Evolutionary conservation across 1,140 invertebrate species (phyloP), one percentile per base, ranked within the genome.

Genomic region (Agrilus planipennis): DNA sequence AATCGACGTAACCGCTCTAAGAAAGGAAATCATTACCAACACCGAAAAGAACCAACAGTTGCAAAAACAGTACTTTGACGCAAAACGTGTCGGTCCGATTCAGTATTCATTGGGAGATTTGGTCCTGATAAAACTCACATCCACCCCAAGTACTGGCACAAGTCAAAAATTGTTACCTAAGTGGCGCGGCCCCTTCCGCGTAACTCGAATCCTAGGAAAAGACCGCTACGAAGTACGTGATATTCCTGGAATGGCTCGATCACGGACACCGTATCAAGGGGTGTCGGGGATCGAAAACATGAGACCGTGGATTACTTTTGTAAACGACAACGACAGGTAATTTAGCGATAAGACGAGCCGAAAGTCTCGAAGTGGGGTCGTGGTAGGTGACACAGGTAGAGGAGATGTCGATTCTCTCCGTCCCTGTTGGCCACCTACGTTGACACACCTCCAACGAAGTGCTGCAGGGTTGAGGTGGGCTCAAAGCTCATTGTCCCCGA

Each of bases 41-140:
- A n/a, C n/a, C n/a, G n/a, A n/a, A n/a, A n/a, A n/a, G n/a, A n/a
- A n/a, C n/a, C n/a, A n/a, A n/a, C n/a, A n/a, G n/a, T n/a, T n/a
- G n/a, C n/a, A n/a, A n/a, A n/a, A n/a, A n/a, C n/a, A n/a, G n/a
- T n/a, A n/a, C n/a, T n/a, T n/a, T n/a, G n/a, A n/a, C n/a, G n/a
- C n/a, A n/a, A n/a, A n/a, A n/a, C 53, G 58, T 35, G 53, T 51
- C 19, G 45, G 27, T 3, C 46, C 59, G 12, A 60, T 59, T 15
- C 20, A 29, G 3, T 29, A 22, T 4, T 10, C 19, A 12, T 10
- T 10, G 16, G 21, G 36, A 27, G 20, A 38, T 12, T 15, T 38
- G n/a, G 36, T 38, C 11, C 23, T 38, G 4, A 12, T 22, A 11
- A 12, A 22, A 38, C 22, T 38, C 17, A 23, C 21, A 2, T 38